Base-by-base conservation (phyloP, 2,797 vertebrate genomes). In the Alfaro cultratus region DNA sequence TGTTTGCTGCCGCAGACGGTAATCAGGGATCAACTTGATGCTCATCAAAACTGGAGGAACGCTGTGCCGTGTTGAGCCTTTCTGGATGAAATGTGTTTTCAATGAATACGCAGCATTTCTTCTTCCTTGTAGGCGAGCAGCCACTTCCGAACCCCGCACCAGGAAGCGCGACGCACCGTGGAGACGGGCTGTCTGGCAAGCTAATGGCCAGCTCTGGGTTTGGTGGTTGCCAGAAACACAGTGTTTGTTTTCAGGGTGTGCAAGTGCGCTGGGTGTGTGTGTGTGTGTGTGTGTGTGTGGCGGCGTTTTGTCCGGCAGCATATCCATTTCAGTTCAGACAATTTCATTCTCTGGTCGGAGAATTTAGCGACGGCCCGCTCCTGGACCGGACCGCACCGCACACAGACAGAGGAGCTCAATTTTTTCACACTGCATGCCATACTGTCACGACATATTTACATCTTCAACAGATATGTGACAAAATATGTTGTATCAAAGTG, bases 11-110 rank as follows among this genome's bases (percentile, higher is more conserved):
- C 26, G 29, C 10, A 4, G 73, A 80, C 79, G 74, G 79, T 87
- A 88, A 91, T 91, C 83, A 64, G 88, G 89, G 84, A 85, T 91
- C 70, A 82, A 74, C 57, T 73, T 49, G 73, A 78, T 81, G 73
- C 79, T 75, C 73, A 78, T 89, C 77, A 76, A 79, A 90, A 84
- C 62, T 74, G 43, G 34, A 81, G 67, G 80, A 79, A 80, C 80
- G 75, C 72, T 84, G 76, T 18, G 73, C 78, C n/a, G n/a, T 55
- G 78, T 51, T 4, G 74, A 68, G 46, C 39, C 53, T 74, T 18
- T 18, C 18, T 74, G 16, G 29, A 16, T 64, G 74, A 73, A 86
- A 78, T 75, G 45, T 12, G 9, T 36, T n/a, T 70, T 74, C 31
- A 41, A 5, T 67, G 23, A 43, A 70, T 43, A 43, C 9, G 15